Evolutionary conservation across 92 coral and sea anemone genomes (phyloP).

Genomic region (Umimayanthus kanabou): DNA sequence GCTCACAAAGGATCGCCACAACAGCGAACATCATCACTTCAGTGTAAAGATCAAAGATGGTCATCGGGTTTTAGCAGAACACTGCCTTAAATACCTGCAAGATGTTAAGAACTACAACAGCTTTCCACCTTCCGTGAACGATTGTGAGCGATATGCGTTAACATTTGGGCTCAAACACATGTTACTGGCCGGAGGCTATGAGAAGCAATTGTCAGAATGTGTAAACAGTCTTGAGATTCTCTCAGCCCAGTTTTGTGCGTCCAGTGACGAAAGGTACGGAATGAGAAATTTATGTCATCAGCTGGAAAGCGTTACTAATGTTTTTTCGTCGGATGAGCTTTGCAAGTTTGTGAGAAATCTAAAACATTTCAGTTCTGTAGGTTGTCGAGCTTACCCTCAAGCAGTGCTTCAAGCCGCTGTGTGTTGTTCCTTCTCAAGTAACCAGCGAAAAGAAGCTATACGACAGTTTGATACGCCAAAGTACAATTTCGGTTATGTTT

Average conservation of each 20-base stretch:
- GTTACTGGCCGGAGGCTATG: slow-evolving; percentile 14
- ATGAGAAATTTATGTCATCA: slow-evolving; percentile 20
- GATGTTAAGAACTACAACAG: not conserved
- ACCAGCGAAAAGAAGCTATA: slow-evolving; percentile 6
- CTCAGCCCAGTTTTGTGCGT: not conserved
- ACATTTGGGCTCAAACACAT: slow-evolving; percentile 31
- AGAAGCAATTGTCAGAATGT: slow-evolving; percentile 2
- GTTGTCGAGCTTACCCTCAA: slow-evolving; percentile 24
- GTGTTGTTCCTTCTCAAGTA: slow-evolving; percentile 4
- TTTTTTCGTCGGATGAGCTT: not conserved
- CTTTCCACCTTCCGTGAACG: slow-evolving; percentile 33
- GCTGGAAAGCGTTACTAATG: slow-evolving; percentile 12
- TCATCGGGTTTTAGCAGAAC: slow-evolving; percentile 25
- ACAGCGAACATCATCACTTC: slow-evolving; percentile 16
- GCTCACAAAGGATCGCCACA: slow-evolving; percentile 9
- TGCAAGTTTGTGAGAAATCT: not conserved
- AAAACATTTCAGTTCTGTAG: not conserved
- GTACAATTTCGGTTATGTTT: slow-evolving; percentile 23
- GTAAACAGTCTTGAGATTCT: slow-evolving; percentile 24
- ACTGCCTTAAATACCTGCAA: slow-evolving; percentile 20
- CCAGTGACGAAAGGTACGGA: slow-evolving; percentile 12
- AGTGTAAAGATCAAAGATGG: slow-evolving; percentile 28
- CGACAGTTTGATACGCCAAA: slow-evolving; percentile 13
- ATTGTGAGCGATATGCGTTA: slow-evolving; percentile 27
- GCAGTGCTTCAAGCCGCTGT: slow-evolving; percentile 39